Conservation (phyloP, 2,113 vertebrate genomes). For the Leptobrachium ailaonicum region DNA sequence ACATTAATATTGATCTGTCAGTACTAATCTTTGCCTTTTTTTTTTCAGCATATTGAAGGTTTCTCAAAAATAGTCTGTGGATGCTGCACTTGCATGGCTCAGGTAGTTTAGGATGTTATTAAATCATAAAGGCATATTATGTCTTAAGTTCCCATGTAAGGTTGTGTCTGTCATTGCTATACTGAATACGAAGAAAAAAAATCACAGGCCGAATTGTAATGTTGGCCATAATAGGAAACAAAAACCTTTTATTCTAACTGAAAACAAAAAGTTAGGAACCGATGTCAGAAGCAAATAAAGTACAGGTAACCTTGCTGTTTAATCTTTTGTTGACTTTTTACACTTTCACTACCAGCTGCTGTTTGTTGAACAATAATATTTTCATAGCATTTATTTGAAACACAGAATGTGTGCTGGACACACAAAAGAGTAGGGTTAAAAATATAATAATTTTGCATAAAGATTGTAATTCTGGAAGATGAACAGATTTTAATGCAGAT, state of each 20-base stretch:
- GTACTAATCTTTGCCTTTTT: no score
- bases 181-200: conserved; percentile 22
- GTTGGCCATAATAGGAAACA: conserved; percentile 19
- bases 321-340: conserved; percentile 19
- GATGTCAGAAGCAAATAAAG: conserved; percentile 9
- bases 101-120: conserved; percentile 8
- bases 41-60: no score
- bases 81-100: neutral
- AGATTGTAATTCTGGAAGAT: no score
- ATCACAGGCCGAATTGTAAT: conserved; percentile 5
- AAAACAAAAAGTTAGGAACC: conserved; percentile 24
- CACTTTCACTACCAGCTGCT: no score
- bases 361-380: no score
- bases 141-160: neutral
- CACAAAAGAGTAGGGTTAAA: no score
- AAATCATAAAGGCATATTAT: conserved; percentile 19
- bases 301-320: conserved; percentile 31
- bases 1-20: no score
- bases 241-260: conserved; percentile 30
- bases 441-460: no score
- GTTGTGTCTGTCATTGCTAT: neutral
- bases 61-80: neutral
- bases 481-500: no score
- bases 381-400: no score
- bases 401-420: no score